Conservation (phyloP, 2,113 vertebrate genomes). For the Aspiorhynchus laticeps region DNA sequence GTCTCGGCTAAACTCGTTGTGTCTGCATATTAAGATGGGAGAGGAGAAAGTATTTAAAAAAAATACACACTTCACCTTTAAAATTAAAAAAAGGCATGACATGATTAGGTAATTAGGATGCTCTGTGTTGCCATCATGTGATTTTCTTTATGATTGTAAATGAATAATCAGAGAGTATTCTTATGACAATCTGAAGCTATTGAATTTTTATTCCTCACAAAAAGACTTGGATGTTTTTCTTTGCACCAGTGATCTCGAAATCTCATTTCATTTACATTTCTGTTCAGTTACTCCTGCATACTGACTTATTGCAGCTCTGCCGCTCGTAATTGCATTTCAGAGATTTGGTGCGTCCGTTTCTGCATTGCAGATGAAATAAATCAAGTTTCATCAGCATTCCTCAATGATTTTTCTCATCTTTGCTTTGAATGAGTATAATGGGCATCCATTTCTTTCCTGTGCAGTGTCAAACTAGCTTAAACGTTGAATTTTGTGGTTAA, state of each 20-base stretch:
- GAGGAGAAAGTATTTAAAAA: background rate
- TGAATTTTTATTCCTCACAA: background rate
- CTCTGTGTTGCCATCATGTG: background rate
- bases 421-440: too few species aligned
- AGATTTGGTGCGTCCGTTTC: background rate
- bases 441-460: too few species aligned
- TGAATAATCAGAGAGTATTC: background rate
- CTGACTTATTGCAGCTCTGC: background rate
- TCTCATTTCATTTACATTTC: background rate
- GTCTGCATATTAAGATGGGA: background rate
- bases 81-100: background rate
- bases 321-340: background rate
- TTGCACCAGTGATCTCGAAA: background rate
- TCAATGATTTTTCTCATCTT: background rate
- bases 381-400: background rate
- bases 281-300: slow-evolving; percentile 1
- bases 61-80: slow-evolving; percentile 17
- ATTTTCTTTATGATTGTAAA: background rate
- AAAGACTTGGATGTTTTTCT: background rate
- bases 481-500: background rate
- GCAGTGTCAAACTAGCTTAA: background rate
- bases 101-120: background rate
- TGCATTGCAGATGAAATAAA: background rate
- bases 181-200: background rate
- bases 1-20: background rate